phyloP scores from a whole-genome alignment of 2,888 invertebrate species.

The Lasioglossum lativentre region DNA sequence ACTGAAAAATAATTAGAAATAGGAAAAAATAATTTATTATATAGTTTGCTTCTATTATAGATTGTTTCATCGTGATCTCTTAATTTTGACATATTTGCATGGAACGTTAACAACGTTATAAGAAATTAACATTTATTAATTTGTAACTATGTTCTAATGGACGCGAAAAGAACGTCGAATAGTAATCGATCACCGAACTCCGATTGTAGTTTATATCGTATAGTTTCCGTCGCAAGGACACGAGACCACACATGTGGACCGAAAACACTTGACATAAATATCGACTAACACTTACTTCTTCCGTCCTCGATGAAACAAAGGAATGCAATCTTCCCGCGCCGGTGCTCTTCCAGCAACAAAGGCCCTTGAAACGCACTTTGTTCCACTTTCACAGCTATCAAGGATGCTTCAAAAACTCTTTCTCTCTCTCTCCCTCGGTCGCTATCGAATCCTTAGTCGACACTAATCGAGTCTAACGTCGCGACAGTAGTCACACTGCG shows the following conservation, averaged over 20 bases:
- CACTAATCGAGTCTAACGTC: conserved; percentile 10
- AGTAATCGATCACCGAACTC: conserved; percentile 9
- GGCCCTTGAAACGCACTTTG: conserved; percentile 41
- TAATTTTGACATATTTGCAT: too few relatives aligned
- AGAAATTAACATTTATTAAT: too few relatives aligned
- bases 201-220: not conserved
- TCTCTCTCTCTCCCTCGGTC: not conserved
- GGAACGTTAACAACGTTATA: not conserved
- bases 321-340: not conserved
- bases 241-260: conserved; percentile 16
- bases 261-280: conserved; percentile 45
- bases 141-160: not conserved
- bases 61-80: too few relatives aligned
- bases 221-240: conserved; percentile 10
- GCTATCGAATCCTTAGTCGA: not conserved
- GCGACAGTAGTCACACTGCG: not conserved
- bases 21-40: too few relatives aligned
- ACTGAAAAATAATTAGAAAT: too few relatives aligned
- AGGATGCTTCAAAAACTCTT: conserved; percentile 21
- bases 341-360: conserved; percentile 30
- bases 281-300: conserved; percentile 45
- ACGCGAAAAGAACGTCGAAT: conserved; percentile 4
- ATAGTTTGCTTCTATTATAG: not conserved
- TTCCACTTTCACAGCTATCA: conserved; percentile 44
- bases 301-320: conserved; percentile 16